phyloP scores from a whole-genome alignment of 2,888 invertebrate species.

The Rhagonycha fulva region DNA sequence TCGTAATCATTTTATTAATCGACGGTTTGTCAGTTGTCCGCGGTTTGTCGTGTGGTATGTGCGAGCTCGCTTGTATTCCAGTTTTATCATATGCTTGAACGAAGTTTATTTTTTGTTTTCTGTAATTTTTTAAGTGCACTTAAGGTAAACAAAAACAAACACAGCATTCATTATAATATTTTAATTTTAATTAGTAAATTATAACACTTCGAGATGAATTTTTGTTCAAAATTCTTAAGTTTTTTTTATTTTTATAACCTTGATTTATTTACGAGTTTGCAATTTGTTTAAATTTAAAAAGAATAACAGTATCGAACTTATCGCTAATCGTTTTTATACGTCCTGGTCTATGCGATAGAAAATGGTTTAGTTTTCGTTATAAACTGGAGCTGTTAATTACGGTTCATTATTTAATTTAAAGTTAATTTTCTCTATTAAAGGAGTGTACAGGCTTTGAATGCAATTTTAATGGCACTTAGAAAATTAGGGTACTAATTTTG shows the following conservation, averaged over 20 bases:
- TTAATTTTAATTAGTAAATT: neutral
- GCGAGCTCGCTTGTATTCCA: conserved; percentile 33
- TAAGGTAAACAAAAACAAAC: neutral
- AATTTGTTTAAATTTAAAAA: neutral
- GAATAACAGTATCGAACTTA: neutral
- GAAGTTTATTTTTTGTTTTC: neutral
- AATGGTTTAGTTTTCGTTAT: neutral
- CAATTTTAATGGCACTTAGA: neutral
- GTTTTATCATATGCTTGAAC: conserved; percentile 13
- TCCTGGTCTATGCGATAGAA: neutral
- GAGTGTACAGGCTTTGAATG: conserved; percentile 16
- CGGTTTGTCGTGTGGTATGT: conserved; percentile 38
- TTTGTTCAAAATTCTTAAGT: neutral
- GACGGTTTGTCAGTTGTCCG: conserved; percentile 46
- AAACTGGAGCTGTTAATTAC: neutral
- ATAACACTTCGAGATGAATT: neutral
- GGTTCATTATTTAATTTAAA: neutral
- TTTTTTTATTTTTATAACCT: neutral
- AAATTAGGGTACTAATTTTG: conserved; percentile 10
- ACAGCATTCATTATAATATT: neutral
- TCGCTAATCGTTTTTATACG: neutral
- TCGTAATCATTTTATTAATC: conserved; percentile 18
- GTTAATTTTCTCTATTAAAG: neutral
- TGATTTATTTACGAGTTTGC: neutral
- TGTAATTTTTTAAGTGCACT: neutral